A percentile compares a stretch with the other conserved stretches of the same genome.
Evolutionary conservation across 2,113 vertebrate genomes (phyloP).

Genomic region (Gobio gobio): DNA sequence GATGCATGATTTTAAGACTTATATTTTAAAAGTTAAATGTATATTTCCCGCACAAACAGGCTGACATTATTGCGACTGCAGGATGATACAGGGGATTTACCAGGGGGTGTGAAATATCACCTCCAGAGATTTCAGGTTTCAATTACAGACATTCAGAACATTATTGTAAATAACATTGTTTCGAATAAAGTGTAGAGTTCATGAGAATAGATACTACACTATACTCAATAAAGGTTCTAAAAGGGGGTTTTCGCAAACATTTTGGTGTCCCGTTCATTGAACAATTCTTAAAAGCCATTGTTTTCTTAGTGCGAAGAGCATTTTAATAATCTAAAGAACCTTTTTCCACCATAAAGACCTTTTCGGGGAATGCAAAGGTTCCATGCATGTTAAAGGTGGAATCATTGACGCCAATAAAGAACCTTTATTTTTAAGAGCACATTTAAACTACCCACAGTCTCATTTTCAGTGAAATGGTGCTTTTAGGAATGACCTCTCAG

Average conservation of each 20-base stretch:
- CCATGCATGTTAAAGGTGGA: no score
- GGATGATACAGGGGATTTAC: neutral
- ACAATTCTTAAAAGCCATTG: no score
- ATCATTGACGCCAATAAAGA: no score
- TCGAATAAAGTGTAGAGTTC: neutral
- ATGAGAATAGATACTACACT: neutral
- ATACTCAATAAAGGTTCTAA: no score
- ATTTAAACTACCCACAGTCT: neutral
- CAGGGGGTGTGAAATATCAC: neutral
- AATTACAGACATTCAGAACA: constrained; percentile 6
- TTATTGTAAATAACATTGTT: constrained; percentile 21
- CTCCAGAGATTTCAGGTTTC: constrained; percentile 44
- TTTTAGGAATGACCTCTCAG: neutral
- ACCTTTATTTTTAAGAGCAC: no score
- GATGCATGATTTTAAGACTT: neutral
- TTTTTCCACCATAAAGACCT: no score
- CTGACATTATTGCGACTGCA: neutral
- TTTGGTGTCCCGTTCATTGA: no score
- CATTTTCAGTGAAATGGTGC: constrained; percentile 4
- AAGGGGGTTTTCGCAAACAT: no score
- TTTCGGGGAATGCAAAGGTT: no score
- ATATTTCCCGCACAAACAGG: neutral
- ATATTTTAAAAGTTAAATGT: neutral
- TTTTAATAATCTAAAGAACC: no score
- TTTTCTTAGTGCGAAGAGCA: no score